Evolutionary conservation across 2,888 invertebrate species (phyloP).

Genomic region (Abscondita cerata): DNA sequence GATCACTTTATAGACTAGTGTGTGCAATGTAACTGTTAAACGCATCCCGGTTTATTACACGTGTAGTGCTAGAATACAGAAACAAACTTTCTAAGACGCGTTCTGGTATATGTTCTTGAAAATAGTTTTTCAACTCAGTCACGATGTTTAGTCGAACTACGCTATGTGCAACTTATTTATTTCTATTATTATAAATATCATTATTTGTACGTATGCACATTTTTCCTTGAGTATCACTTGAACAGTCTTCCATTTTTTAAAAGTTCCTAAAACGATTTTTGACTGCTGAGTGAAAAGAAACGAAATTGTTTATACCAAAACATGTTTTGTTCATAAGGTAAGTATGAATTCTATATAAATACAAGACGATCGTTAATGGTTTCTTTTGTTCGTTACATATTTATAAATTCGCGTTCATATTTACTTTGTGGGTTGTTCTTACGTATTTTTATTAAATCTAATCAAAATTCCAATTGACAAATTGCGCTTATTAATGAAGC

Average conservation of each 20-base stretch:
- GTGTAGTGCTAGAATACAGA: constrained; percentile 13
- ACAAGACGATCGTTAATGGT: too few species aligned
- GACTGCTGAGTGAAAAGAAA: constrained; percentile 21
- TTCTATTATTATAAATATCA: constrained; percentile 30
- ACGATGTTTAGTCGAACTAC: constrained; percentile 35
- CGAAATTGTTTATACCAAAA: constrained; percentile 32
- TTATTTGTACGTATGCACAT: too few species aligned
- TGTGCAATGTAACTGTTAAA: constrained; percentile 39
- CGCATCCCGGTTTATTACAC: constrained; percentile 23
- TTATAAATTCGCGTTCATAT: background rate
- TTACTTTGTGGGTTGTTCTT: constrained; percentile 12
- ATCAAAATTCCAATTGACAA: constrained; percentile 44
- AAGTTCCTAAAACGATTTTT: constrained; percentile 47
- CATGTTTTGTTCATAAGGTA: constrained; percentile 19
- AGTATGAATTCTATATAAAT: too few species aligned
- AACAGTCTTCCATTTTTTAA: constrained; percentile 53
- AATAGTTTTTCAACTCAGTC: constrained; percentile 44
- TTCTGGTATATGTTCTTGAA: constrained; percentile 23
- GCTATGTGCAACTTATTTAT: constrained; percentile 31
- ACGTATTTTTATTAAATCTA: constrained; percentile 10
- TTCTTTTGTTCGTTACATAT: too few species aligned
- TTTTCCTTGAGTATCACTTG: constrained; percentile 34
- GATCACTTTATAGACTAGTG: constrained; percentile 58
- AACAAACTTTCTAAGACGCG: constrained; percentile 16
- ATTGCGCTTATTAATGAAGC: constrained; percentile 58